These are phyloP conservation scores for Polypterus bichir DNA, from an alignment of 2,113 vertebrate species.

Conservation along the genomic window DNA sequence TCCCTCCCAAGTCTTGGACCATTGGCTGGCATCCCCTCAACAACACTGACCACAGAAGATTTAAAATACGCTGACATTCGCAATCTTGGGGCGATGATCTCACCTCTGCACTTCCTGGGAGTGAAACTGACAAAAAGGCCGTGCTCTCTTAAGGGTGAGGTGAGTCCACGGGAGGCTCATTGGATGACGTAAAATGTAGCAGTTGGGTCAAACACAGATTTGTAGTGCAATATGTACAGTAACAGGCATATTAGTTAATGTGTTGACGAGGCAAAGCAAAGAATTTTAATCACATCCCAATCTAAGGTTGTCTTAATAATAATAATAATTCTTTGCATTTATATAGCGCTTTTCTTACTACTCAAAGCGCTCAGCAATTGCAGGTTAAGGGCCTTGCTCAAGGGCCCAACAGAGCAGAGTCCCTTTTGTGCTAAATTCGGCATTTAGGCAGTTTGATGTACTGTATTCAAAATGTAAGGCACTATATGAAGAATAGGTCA, in stretches of 20 bases:
- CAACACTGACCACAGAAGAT: conserved; percentile 67
- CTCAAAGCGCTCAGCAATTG: no score
- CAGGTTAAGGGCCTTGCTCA: no score
- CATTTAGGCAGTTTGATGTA: no score
- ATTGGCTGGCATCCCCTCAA: conserved; percentile 72
- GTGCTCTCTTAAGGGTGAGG: conserved; percentile 78
- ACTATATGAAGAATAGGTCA: no score
- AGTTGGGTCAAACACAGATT: not conserved
- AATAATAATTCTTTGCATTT: no score
- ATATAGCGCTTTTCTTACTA: no score
- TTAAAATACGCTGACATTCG: conserved; percentile 77
- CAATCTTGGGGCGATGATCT: conserved; percentile 76
- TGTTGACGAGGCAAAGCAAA: conserved; percentile 23
- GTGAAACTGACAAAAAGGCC: conserved; percentile 76
- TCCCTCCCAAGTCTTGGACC: conserved; percentile 79
- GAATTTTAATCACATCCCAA: conserved; percentile 19
- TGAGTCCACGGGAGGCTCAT: conserved; percentile 26
- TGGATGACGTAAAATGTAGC: not conserved
- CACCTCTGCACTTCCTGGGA: conserved; percentile 80
- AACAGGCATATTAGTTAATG: conserved; percentile 17
- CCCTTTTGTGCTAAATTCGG: no score
- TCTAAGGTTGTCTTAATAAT: no score
- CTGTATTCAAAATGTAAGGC: no score
- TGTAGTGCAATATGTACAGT: no score
- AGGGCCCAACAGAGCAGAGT: no score